Conservation (phyloP, 2,797 vertebrate genomes). For the Enteromius unitaeniatus region DNA sequence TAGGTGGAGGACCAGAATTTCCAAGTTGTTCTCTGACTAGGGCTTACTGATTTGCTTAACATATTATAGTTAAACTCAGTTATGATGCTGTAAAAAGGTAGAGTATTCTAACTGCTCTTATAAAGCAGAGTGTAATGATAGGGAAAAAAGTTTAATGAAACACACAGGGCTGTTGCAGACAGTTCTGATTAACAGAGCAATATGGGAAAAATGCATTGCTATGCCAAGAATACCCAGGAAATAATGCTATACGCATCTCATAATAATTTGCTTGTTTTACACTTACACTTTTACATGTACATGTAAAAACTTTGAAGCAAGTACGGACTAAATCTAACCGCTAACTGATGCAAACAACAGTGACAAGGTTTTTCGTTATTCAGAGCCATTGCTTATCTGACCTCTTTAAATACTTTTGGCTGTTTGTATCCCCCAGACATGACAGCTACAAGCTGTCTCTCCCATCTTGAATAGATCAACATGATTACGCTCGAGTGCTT, state of each 20-base stretch:
- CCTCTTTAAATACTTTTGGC: constrained; percentile 20
- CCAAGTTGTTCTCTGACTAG: not conserved
- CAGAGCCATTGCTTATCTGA: constrained; percentile 45
- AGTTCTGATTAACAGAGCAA: constrained; percentile 16
- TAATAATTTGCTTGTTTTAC: constrained; percentile 6
- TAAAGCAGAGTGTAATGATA: constrained; percentile 16
- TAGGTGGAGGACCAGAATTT: not conserved
- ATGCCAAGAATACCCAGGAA: not conserved
- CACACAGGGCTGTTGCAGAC: not conserved
- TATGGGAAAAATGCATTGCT: not conserved
- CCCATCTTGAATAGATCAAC: constrained; percentile 28
- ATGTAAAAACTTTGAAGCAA: not conserved
- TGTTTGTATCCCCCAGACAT: constrained; percentile 21
- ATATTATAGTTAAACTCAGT: not conserved
- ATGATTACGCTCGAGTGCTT: constrained; percentile 2
- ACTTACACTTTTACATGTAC: not conserved
- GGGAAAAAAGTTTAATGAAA: constrained; percentile 21
- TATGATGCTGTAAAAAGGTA: not conserved
- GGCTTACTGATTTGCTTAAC: not conserved
- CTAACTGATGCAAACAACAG: constrained; percentile 5
- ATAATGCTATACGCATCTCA: not conserved
- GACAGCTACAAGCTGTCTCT: constrained; percentile 36
- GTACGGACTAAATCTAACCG: not conserved
- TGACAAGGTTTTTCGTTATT: constrained; percentile 8
- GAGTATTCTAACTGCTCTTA: not conserved